Evolutionary conservation across 1,140 invertebrate genomes (phyloP).

Genomic region (Drosophila teissieri): DNA sequence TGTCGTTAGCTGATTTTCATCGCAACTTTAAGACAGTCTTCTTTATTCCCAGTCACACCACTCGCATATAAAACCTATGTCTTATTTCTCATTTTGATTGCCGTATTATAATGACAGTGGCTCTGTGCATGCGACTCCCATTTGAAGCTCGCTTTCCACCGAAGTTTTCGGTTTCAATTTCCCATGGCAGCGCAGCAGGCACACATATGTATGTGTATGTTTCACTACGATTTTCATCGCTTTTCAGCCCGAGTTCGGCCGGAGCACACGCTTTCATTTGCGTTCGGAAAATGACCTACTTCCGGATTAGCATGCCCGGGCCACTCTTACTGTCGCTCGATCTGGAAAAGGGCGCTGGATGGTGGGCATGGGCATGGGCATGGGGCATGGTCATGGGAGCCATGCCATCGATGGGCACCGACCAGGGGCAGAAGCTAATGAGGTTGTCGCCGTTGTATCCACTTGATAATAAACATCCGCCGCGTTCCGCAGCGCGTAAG

Average conservation of each 20-base stretch:
- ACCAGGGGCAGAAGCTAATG: conserved; percentile 50
- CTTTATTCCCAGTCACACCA: conserved; percentile 10
- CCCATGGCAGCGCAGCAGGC: conserved; percentile 48
- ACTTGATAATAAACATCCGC: conserved; percentile 70
- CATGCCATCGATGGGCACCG: conserved; percentile 6
- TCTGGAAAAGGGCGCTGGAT: conserved; percentile 31
- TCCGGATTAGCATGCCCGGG: conserved; percentile 70
- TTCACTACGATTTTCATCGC: conserved; percentile 61
- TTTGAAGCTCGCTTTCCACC: conserved; percentile 37
- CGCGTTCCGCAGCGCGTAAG: conserved; percentile 57
- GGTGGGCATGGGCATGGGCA: conserved; percentile 14
- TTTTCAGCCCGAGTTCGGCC: conserved; percentile 30
- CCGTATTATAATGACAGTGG: conserved; percentile 44
- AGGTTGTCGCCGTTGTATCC: conserved; percentile 52
- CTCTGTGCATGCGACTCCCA: conserved; percentile 18
- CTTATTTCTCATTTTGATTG: conserved; percentile 56
- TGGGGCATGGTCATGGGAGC: too few species aligned
- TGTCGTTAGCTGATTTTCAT: too few species aligned
- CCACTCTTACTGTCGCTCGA: conserved; percentile 67
- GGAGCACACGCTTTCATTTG: conserved; percentile 71
- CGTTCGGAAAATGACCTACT: conserved; percentile 78
- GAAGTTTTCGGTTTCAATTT: conserved; percentile 63
- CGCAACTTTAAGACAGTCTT: too few species aligned
- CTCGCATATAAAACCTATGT: conserved; percentile 62
- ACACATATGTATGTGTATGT: conserved; percentile 27